phyloP scores from a whole-genome alignment of 1,140 invertebrate genomes.

The Drosophila sucinea region DNA sequence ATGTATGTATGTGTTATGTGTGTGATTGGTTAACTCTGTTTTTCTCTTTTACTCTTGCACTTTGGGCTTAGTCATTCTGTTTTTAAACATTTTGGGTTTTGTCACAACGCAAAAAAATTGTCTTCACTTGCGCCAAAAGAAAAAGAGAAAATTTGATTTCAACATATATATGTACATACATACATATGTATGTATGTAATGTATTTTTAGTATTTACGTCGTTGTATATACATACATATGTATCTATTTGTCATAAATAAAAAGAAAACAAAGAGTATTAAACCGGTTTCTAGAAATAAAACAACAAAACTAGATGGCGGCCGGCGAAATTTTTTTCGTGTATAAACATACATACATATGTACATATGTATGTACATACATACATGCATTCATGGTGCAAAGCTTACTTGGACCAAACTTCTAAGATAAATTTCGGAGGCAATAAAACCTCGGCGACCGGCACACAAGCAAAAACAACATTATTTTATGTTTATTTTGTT shows the following conservation, averaged over 20 bases:
- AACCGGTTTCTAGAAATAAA: constrained; percentile 18
- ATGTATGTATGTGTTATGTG: neutral
- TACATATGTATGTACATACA: constrained; percentile 3
- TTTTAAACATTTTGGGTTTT: constrained; percentile 60
- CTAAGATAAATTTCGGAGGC: too few species aligned
- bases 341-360: neutral
- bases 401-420: neutral
- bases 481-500: too few species aligned
- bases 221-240: constrained; percentile 32
- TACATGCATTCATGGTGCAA: neutral
- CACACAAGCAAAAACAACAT: too few species aligned
- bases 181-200: constrained; percentile 25
- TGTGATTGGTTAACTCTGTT: constrained; percentile 25
- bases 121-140: constrained; percentile 48
- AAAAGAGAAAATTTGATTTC: constrained; percentile 51
- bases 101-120: constrained; percentile 65
- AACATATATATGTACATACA: constrained; percentile 18
- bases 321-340: neutral
- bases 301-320: neutral
- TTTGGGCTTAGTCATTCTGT: constrained; percentile 69
- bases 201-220: neutral
- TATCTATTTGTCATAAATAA: neutral
- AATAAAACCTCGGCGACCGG: too few species aligned
- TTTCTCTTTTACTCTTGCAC: constrained; percentile 51
- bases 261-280: constrained; percentile 7